phyloP scores from a whole-genome alignment of 2,888 invertebrate species.

The Trachelus stipa region DNA sequence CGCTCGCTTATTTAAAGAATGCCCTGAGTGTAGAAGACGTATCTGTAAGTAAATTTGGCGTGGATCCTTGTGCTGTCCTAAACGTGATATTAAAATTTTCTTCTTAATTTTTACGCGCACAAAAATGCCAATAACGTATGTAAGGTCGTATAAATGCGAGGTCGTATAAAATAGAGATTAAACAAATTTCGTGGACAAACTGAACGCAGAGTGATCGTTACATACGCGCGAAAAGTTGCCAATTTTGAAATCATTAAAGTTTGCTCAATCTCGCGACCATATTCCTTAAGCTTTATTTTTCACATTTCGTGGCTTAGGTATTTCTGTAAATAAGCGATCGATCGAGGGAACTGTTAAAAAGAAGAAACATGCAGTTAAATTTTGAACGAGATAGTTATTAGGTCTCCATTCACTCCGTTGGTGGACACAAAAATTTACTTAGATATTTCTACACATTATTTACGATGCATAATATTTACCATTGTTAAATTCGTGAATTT shows the following conservation, averaged over 20 bases:
- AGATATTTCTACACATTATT: constrained; percentile 44
- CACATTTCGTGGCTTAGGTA: background rate
- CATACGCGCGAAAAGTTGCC: too few relatives aligned
- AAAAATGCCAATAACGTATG: too few relatives aligned
- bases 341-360: background rate
- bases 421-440: constrained; percentile 31
- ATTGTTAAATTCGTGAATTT: constrained; percentile 51
- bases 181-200: background rate
- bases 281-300: background rate
- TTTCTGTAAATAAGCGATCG: constrained; percentile 7
- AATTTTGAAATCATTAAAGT: too few relatives aligned
- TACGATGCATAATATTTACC: constrained; percentile 50
- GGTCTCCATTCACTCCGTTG: background rate
- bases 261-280: background rate
- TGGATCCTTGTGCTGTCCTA: too few relatives aligned
- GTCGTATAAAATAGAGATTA: background rate
- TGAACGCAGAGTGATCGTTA: too few relatives aligned
- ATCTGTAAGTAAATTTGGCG: too few relatives aligned
- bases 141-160: too few relatives aligned
- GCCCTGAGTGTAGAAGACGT: background rate
- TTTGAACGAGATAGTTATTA: background rate
- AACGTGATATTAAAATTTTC: too few relatives aligned
- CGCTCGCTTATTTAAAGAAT: constrained; percentile 7
- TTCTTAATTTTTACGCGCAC: too few relatives aligned
- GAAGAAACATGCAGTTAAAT: background rate